A percentile compares a stretch with the other conserved stretches of the same genome.
Conservation (phyloP, 2,797 vertebrate genomes). For the Craterocephalus amniculus region DNA sequence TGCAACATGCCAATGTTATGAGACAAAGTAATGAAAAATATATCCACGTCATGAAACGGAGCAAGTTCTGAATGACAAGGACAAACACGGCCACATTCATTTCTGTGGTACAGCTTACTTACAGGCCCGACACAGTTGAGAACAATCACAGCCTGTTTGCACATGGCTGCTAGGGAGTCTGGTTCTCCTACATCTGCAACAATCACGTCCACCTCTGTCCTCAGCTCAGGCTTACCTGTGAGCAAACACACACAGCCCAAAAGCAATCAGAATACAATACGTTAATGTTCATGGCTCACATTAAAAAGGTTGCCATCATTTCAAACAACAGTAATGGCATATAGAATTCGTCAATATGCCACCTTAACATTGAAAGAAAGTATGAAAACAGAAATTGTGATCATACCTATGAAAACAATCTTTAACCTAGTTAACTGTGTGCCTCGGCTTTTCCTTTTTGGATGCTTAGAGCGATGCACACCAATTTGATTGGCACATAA, state of each 20-base stretch:
- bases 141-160: conserved; percentile 90
- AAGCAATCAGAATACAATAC: neutral
- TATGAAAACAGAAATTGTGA: no score
- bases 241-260: neutral
- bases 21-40: conserved; percentile 19
- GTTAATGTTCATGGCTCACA: neutral
- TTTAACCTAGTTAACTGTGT: no score
- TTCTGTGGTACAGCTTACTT: conserved; percentile 72
- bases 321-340: neutral
- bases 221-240: conserved; percentile 87
- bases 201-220: conserved; percentile 89
- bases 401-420: no score
- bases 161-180: conserved; percentile 90
- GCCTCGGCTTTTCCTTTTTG: no score
- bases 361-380: neutral
- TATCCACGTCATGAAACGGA: neutral
- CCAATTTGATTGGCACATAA: no score
- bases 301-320: neutral
- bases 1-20: conserved; percentile 13
- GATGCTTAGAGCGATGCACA: no score
- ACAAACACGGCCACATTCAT: conserved; percentile 2
- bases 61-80: neutral
- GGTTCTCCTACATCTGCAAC: conserved; percentile 90
- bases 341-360: neutral
- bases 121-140: conserved; percentile 97